Base-by-base conservation (phyloP, 2,113 vertebrate genomes). In the Cyanoderma ruficeps region DNA sequence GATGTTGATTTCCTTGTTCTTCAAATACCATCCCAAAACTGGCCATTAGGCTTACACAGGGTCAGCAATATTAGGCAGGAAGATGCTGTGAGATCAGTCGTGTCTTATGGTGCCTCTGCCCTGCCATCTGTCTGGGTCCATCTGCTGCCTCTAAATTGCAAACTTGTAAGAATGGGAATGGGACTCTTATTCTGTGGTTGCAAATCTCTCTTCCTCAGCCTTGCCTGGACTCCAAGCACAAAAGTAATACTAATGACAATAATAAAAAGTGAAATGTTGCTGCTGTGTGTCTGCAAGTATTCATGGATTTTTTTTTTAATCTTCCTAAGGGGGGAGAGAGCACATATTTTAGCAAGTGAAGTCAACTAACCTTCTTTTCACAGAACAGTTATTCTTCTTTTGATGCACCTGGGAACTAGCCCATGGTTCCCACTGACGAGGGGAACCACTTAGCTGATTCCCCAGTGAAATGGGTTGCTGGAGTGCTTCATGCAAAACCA, bases 241-340 rank as follows among this genome's bases (percentile, higher is more conserved):
- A 76, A 80, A 65, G 35, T 50, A 90, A 59, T 72, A 83, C 63
- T 93, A 88, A 88, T 63, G 59, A 59, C 50, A 89, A 59, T 81
- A 87, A 96, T 95, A 95, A 90, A 92, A 92, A 78, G 15, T 89
- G 72, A 95, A 89, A 92, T 92, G 68, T 41, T 94, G 71, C 68
- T 90, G 55, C 80, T 70, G 46, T 70, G 57, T 70, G 50, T 83
- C 78, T 85, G 37, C 3, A 31, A 79, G 31, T 56, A 78, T 87
- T 44, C 49, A 57, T 4, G 9, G n/a, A 57, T 57, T 33, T 10
- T 44, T 83, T 37, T 41, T 37, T 41, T 33, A 11, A 50, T 50
- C 35, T 80, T 85, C 55, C 69, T 92, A 53, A 75, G 18, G 10
- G 35, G 23, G 86, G n/a, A 86, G 21, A 89, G 42, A 83, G 10